Base-by-base conservation (phyloP, 2,888 invertebrate genomes). In the Andrena bucephala region DNA sequence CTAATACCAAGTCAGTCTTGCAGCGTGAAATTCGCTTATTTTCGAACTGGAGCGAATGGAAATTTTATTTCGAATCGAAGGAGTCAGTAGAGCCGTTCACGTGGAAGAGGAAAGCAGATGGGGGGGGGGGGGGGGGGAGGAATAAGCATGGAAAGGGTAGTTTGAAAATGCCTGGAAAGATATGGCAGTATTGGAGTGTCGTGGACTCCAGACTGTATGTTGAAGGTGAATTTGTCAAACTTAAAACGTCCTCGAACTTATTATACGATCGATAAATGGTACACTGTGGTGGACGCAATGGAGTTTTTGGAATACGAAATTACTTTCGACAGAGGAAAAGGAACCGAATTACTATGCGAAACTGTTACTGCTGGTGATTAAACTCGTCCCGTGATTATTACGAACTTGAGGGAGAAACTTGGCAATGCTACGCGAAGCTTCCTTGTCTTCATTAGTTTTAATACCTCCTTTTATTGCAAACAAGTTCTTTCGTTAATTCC, bases 401-500 rank as follows among this genome's bases (percentile, higher is more conserved):
- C 48, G 68, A 50, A 67, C 29, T 66, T 74, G 16, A 57, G 50
- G 8, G 60, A 20, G 36, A 16, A 67, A 77, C 24, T 80, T 54
- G 60, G 48, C 31, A 72, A 36, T 33, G n/a, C 8, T n/a, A 2
- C 24, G 29, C 2, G 24, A n/a, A 29, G 20, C 8, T 63, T 57
- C 33, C 67, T 42, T 62, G 4, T 13, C 36, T 33, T 63, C 31
- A 20, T 76, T 48, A 54, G 16, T 78, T 42, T 68, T 57, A 68
- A n/a, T 63, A 63, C 20, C 48, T 57, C 52, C 36, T 62, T 57
- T 57, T 63, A 63, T 69, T 57, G 33, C 57, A 33, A 67, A 60
- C 69, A 66, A 70, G 69, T 60, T 65, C 77, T 59, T 65, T 36
- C 63, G 57, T 60, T 70, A 66, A 77, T 69, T 70, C 1, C 29